phyloP scores from a whole-genome alignment of 2,888 invertebrate genomes.

The Heliconius ethilla region DNA sequence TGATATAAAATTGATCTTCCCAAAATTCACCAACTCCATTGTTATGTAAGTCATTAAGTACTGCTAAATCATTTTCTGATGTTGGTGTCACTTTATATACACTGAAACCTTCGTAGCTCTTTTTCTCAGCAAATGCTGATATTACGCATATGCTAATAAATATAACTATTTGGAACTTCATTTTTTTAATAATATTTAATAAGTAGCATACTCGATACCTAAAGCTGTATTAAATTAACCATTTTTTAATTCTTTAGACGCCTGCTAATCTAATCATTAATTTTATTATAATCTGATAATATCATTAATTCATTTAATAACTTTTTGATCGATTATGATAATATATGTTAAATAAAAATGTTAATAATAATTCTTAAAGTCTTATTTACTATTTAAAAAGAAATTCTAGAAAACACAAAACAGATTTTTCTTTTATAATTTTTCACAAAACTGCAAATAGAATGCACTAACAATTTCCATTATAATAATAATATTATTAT shows the following conservation, averaged over 20 bases:
- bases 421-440: not conserved
- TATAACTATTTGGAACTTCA: not conserved
- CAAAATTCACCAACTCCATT: conserved; percentile 65
- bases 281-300: conserved; percentile 38
- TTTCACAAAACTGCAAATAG: not conserved
- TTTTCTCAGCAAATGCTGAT: conserved; percentile 46
- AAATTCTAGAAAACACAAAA: not conserved
- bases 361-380: not conserved
- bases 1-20: conserved; percentile 60
- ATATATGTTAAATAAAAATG: not conserved
- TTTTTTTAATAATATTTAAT: not conserved
- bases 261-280: conserved; percentile 41
- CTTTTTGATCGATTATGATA: not conserved
- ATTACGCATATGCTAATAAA: conserved; percentile 35
- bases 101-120: conserved; percentile 81
- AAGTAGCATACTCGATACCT: not conserved
- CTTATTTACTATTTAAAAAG: not conserved
- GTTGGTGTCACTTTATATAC: conserved; percentile 81
- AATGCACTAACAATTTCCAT: conserved; percentile 18
- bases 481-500: not conserved
- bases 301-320: not conserved
- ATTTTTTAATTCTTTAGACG: conserved; percentile 25
- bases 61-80: conserved; percentile 70
- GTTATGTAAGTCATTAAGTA: conserved; percentile 70
- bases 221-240: not conserved